Base-by-base conservation (phyloP, 1,140 invertebrate species). In the Zaprionus ornatus region DNA sequence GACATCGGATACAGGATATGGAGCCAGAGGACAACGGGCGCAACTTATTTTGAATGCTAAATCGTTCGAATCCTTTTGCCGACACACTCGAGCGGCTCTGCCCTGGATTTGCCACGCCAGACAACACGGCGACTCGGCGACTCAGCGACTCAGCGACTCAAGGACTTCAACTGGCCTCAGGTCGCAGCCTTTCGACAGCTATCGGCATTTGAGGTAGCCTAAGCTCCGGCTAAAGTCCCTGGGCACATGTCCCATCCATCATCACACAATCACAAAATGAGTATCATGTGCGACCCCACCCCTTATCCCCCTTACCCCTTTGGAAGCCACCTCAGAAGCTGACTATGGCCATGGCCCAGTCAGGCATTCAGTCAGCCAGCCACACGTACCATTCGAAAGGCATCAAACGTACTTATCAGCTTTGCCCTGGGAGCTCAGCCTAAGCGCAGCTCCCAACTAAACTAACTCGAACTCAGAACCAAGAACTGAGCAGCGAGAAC, bases 181-280 rank as follows among this genome's bases (percentile, higher is more conserved):
- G 19, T 29, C 45, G 55, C 70, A 48, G 79, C 79, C 56, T 59
- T 78, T 74, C 73, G 60, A 67, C 75, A 74, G 54, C 76, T 76
- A 86, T 76, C 60, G 82, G 71, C 79, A 86, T 88, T 78, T 73
- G 62, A 66, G 37, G 68, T 64, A 73, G 29, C 25, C 62, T 55
- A 65, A 76, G 74, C 68, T 72, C 55, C 55, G 35, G 56, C 63
- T 52, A 75, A 74, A 73, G 63, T 71, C 70, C 83, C 67, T 50
- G 35, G 68, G 68, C 80, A 79, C 81, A 81, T 88, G 79, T 77
- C 81, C 78, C 86, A 90, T 90, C 85, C 85, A 90, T 90, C 85
- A 90, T 90, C 85, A 90, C 85, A 90, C 85, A 90, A 90, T 90
- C 85, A 90, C 86, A 90, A 90, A 90, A 90, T 90, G 85, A 90